Conservation (phyloP, 1,140 invertebrate species). For the Meloidogyne exigua region DNA sequence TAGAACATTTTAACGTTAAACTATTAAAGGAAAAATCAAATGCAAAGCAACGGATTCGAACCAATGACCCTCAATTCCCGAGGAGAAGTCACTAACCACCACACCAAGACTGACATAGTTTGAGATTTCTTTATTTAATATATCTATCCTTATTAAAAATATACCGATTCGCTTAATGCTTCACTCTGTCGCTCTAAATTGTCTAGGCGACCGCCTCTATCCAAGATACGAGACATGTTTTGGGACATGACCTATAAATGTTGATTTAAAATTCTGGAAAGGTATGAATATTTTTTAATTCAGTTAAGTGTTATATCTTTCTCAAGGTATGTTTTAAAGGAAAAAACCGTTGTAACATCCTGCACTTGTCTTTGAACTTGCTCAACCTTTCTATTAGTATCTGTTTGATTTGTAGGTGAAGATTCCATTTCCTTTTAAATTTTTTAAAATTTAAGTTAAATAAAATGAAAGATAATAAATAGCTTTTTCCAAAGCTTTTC, state of each 20-base stretch:
- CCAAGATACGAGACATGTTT: conserved; percentile 18
- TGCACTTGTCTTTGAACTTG: conserved; percentile 11
- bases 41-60: background rate
- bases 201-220: conserved; percentile 16
- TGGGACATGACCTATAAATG: conserved; percentile 17
- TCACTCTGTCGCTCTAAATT: conserved; percentile 14
- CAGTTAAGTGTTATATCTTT: too few relatives aligned
- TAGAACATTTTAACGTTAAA: too few relatives aligned
- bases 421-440: conserved; percentile 15
- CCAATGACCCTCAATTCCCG: too few relatives aligned
- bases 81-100: too few relatives aligned
- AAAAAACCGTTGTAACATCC: conserved; percentile 8
- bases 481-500: too few relatives aligned
- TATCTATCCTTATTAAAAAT: too few relatives aligned
- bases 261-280: too few relatives aligned
- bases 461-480: background rate
- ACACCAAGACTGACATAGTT: background rate
- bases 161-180: conserved; percentile 20
- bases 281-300: too few relatives aligned
- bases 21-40: background rate
- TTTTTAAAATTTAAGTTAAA: background rate
- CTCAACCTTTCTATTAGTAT: conserved; percentile 1
- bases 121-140: too few relatives aligned
- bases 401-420: background rate
- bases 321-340: background rate